Conservation (phyloP, 2,888 invertebrate species). For the Odontocerum albicorne region DNA sequence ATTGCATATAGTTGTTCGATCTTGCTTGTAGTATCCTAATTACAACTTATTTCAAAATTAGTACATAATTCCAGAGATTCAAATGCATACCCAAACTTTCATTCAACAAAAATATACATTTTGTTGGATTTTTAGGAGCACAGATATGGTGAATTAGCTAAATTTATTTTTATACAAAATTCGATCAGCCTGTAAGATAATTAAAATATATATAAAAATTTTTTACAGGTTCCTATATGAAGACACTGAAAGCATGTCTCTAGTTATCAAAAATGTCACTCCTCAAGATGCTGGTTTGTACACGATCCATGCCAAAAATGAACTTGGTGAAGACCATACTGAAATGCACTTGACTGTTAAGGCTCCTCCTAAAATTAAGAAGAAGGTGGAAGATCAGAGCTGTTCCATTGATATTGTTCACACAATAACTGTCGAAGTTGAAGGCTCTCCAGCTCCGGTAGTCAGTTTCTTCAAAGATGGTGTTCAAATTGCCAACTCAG, state of each 20-base stretch:
- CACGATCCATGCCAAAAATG: conserved; percentile 77
- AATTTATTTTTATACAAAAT: too few species aligned
- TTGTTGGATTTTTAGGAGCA: too few species aligned
- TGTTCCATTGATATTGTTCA: conserved; percentile 73
- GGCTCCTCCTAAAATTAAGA: conserved; percentile 83
- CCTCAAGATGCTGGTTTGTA: conserved; percentile 84
- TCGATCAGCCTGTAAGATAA: too few species aligned
- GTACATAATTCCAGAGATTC: too few species aligned
- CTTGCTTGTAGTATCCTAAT: too few species aligned
- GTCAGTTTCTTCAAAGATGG: conserved; percentile 89
- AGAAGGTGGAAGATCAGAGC: conserved; percentile 74
- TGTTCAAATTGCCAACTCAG: conserved; percentile 70
- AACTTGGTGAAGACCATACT: conserved; percentile 76
- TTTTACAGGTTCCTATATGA: conserved; percentile 72
- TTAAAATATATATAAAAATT: too few species aligned
- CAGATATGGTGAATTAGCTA: too few species aligned
- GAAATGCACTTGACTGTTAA: conserved; percentile 77
- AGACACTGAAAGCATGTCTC: conserved; percentile 85
- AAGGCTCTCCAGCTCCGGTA: conserved; percentile 80
- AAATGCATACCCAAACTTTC: too few species aligned
- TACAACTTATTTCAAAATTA: too few species aligned
- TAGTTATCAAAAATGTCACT: conserved; percentile 85
- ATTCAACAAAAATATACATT: too few species aligned
- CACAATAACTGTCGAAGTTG: conserved; percentile 79
- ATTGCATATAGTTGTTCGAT: too few species aligned